Base-by-base conservation (phyloP, 2,797 vertebrate species). In the Paguma larvata region DNA sequence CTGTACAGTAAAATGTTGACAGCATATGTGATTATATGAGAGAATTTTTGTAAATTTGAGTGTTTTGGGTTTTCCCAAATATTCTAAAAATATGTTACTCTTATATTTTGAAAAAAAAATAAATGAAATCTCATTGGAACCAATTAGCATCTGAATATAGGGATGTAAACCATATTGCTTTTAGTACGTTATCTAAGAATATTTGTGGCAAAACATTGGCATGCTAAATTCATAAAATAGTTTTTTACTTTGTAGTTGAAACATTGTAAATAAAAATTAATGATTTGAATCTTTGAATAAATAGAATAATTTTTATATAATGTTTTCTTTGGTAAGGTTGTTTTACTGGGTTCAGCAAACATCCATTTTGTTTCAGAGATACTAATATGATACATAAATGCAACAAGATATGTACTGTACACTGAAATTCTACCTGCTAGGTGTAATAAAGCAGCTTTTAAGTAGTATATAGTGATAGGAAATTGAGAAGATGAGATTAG, bases 401-500 rank as follows among this genome's bases (percentile, higher is more conserved):
- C 56, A 90, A 93, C 68, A 72, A 94, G 80, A 92, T 88, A 92
- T 4, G 14, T 91, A 88, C n/a, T 88, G 38, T 67, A 73, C 48
- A 73, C 56, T 80, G 95, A 96, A 97, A 97, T 86, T 68, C 92
- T 85, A 95, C 77, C 79, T 93, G 82, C 21, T 51, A 94, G 85
- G 48, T 97, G 46, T 72, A 95, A 80, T 89, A 86, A 95, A 90
- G 84, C 65, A 73, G 85, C 85, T 96, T 96, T 75, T 94, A 87
- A 97, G 93, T 48, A 46, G 56, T 75, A 65, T 34, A 48, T 72
- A 85, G 59, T 70, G 70, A 87, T 96, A 93, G 92, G 96, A 97
- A 97, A 97, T 70, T 78, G 83, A 98, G 97, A 97, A 91, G 95
- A 97, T 97, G 85, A 93, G 97, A 98, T 97, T 97, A 98, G 94